Evolutionary conservation across 2,888 invertebrate species (phyloP), one percentile per base, ranked within the genome.

Genomic region (Prenolepis imparis): DNA sequence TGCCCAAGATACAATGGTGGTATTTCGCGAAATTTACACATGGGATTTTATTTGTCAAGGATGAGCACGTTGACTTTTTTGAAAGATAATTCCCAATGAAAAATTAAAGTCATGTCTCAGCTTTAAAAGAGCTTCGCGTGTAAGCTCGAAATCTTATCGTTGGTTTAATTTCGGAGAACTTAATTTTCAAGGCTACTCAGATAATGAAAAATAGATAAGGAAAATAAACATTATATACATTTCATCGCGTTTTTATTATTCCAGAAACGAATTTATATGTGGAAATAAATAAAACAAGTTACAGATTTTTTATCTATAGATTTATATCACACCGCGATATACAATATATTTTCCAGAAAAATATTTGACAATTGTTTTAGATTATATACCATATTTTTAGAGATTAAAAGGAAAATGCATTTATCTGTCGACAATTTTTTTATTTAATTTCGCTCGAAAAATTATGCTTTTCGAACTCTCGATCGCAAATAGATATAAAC

Each of bases 91-190:
- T 67, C 28, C 15, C 21, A 41, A 8, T 8, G 59, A 59, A 70
- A 78, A 78, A 8, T 32, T 21, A 12, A 6, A 78, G 44, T 70
- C 36, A 44, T 5, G 21, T 68, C 41, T 11, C 21, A 18, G 24
- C 44, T 78, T 70, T 59, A 44, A 64, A 72, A 64, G 21, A 70
- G n/a, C 36, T 21, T 78, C 11, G 32, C 32, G n/a, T 70, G 32
- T 68, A 59, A 59, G 5, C 44, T 44, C n/a, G 41, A 67, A 70
- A 70, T 57, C 59, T 70, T 78, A 78, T 78, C 70, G 24, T 44
- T 3, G 9, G 12, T 59, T 18, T 44, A 78, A 78, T 78, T 68
- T 68, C 52, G 12, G 32, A n/a, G 32, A 70, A 70, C 48, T 78
- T 59, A 61, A 6, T 70, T 78, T 44, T 24, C 8, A 44, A 36